phyloP scores from a whole-genome alignment of 2,888 invertebrate species.

The Diaperis boleti region DNA sequence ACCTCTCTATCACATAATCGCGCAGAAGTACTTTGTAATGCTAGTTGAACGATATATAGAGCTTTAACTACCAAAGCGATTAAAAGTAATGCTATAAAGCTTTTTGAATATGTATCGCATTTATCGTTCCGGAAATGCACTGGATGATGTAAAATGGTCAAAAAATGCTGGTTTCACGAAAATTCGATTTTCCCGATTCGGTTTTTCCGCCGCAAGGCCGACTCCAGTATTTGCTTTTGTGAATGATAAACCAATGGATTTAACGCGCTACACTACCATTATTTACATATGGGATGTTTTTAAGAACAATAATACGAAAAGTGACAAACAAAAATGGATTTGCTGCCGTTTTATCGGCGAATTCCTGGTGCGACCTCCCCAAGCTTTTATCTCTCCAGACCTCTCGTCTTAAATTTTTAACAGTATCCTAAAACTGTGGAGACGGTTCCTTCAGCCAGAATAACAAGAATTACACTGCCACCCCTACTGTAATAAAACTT shows the following conservation, averaged over 20 bases:
- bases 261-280: slow-evolving; percentile 5
- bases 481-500: slow-evolving; percentile 12
- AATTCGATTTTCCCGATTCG: slow-evolving; percentile 22
- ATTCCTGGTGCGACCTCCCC: background rate
- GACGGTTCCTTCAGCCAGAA: slow-evolving; percentile 13
- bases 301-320: background rate
- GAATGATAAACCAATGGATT: slow-evolving; percentile 25
- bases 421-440: slow-evolving; percentile 19
- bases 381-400: background rate
- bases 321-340: background rate
- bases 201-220: slow-evolving; percentile 17
- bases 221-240: slow-evolving; percentile 23
- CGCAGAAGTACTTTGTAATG: no score
- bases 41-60: no score
- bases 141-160: slow-evolving; percentile 9
- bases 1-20: no score
- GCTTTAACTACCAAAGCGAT: no score
- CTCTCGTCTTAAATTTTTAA: slow-evolving; percentile 20
- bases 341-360: background rate
- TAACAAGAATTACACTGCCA: slow-evolving; percentile 19
- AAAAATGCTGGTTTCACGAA: slow-evolving; percentile 9
- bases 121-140: background rate
- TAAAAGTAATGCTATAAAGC: no score
- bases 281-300: slow-evolving; percentile 30
- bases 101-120: no score